Conservation (phyloP, 2,888 invertebrate genomes). For the Tetragonisca angustula region DNA sequence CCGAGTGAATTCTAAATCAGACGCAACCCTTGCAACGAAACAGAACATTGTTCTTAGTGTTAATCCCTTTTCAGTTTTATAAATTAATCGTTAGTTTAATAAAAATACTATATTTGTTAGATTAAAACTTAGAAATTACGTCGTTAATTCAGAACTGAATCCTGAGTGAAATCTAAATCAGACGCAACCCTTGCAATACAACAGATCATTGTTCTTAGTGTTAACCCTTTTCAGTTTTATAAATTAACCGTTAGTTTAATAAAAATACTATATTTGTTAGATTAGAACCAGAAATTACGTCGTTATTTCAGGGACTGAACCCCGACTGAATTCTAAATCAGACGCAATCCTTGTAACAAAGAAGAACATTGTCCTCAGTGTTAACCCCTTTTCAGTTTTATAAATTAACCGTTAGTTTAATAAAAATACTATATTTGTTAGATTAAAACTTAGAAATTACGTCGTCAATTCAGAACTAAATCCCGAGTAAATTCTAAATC, state of each 20-base stretch:
- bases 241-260: too few relatives aligned
- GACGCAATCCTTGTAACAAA: too few relatives aligned
- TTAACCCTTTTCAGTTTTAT: too few relatives aligned
- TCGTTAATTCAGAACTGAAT: neutral
- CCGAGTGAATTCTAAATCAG: neutral
- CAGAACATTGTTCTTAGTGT: neutral
- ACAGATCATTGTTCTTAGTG: too few relatives aligned
- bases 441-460: neutral
- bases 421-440: too few relatives aligned
- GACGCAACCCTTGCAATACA: neutral
- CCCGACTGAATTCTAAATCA: neutral
- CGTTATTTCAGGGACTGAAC: neutral
- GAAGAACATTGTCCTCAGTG: neutral
- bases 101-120: too few relatives aligned
- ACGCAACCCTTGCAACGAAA: neutral
- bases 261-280: too few relatives aligned
- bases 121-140: neutral
- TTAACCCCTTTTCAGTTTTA: too few relatives aligned
- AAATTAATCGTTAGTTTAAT: too few relatives aligned
- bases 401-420: too few relatives aligned
- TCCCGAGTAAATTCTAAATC: neutral
- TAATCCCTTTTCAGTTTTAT: too few relatives aligned
- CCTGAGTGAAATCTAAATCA: neutral
- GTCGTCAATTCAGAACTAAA: neutral
- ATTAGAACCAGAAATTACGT: neutral